These are phyloP conservation scores for Drosophila teissieri DNA, from an alignment of 1,140 invertebrate genomes.

Conservation along the genomic window DNA sequence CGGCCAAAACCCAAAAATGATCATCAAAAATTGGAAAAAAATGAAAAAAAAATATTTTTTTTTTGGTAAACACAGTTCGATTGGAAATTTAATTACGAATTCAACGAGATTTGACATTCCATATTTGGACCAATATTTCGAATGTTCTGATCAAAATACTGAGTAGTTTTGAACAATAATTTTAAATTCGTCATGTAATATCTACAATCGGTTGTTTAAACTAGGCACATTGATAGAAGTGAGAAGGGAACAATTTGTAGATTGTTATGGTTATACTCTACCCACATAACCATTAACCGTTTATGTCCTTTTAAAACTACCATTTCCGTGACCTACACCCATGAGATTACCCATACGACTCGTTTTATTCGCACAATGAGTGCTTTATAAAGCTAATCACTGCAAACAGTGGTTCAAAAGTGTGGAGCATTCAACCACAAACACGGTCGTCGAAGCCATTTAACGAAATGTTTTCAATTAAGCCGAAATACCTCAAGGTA, in stretches of 20 bases:
- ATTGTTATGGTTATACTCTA: not conserved
- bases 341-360: not conserved
- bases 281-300: not conserved
- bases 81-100: too few species aligned
- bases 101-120: too few species aligned
- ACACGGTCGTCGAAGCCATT: slow-evolving; percentile 57
- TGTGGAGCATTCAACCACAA: slow-evolving; percentile 69
- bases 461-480: slow-evolving; percentile 79
- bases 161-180: not conserved
- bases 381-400: slow-evolving; percentile 58
- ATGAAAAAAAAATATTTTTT: too few species aligned
- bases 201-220: not conserved
- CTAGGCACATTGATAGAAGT: not conserved
- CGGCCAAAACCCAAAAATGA: too few species aligned
- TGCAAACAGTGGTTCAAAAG: slow-evolving; percentile 38
- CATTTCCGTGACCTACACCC: not conserved
- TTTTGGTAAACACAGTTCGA: too few species aligned
- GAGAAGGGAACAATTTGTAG: not conserved
- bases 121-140: too few species aligned
- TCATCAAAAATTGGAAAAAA: too few species aligned
- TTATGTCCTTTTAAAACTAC: not conserved
- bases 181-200: not conserved
- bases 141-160: too few species aligned
- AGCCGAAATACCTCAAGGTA: slow-evolving; percentile 73
- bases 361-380: slow-evolving; percentile 3